Percentiles rank a stretch among this genome's conserved stretches.
phyloP scores from a whole-genome alignment of 2,113 vertebrate genomes.

The Gnathonemus longibarbis region DNA sequence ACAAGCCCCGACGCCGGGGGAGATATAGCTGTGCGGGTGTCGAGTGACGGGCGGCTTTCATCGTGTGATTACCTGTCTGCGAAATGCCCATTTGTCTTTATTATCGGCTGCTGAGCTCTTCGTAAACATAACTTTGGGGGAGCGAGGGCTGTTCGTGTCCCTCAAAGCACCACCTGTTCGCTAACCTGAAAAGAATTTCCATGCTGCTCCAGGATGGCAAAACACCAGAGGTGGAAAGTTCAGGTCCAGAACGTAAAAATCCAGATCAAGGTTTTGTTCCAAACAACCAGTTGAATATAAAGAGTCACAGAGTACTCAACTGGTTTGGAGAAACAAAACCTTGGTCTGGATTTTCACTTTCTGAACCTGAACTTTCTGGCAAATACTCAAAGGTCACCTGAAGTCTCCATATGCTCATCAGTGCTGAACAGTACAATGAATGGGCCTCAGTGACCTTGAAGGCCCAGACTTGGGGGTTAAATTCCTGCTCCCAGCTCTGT shows the following conservation, averaged over 20 bases:
- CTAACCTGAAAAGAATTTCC: not conserved
- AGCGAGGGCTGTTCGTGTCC: conserved; percentile 23
- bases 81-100: conserved; percentile 62
- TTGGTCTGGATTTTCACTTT: no score
- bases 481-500: not conserved
- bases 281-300: no score
- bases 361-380: no score
- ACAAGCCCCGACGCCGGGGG: conserved; percentile 49
- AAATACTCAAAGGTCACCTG: not conserved
- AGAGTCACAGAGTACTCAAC: no score
- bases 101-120: conserved; percentile 39
- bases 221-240: no score
- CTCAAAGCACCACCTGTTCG: conserved; percentile 20
- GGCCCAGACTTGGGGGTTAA: not conserved
- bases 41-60: conserved; percentile 56
- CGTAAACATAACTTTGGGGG: conserved; percentile 24
- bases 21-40: conserved; percentile 47
- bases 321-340: no score
- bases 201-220: not conserved
- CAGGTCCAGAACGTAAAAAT: no score
- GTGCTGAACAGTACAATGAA: not conserved
- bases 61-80: conserved; percentile 55
- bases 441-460: no score
- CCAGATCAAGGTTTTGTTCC: no score
- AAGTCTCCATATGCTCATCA: not conserved